A percentile compares a stretch with the other conserved stretches of the same genome.
Conservation (phyloP, 2,888 invertebrate species). For the Drosophila robusta region DNA sequence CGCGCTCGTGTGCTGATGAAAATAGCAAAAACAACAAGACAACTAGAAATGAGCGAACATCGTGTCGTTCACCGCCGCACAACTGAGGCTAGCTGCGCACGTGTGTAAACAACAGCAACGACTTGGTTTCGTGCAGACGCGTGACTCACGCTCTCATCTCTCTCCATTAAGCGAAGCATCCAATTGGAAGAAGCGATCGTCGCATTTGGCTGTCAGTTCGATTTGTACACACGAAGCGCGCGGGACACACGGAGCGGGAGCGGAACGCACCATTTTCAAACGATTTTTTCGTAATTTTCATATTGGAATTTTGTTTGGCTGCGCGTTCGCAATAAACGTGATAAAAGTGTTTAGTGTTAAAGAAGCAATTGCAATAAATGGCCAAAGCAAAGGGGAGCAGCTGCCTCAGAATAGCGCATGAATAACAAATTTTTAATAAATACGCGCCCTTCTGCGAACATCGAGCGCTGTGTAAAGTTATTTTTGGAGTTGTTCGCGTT, state of each 20-base stretch:
- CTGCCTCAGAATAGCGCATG: constrained; percentile 35
- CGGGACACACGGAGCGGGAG: constrained; percentile 29
- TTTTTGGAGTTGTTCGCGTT: constrained; percentile 57
- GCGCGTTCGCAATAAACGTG: constrained; percentile 35
- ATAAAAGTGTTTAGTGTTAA: constrained; percentile 14
- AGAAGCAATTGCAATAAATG: constrained; percentile 26
- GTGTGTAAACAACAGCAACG: background rate
- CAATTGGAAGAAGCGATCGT: constrained; percentile 53
- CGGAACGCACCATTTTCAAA: constrained; percentile 5
- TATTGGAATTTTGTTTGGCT: constrained; percentile 13
- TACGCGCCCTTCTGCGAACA: constrained; percentile 48
- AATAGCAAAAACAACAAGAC: constrained; percentile 3
- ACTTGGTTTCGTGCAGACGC: constrained; percentile 4
- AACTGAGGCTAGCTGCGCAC: background rate
- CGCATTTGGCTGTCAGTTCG: constrained; percentile 60
- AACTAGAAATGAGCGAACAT: constrained; percentile 16
- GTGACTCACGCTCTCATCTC: constrained; percentile 36
- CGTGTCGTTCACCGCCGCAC: constrained; percentile 14
- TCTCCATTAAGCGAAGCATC: constrained; percentile 37
- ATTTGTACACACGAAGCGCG: constrained; percentile 56
- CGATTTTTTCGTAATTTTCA: constrained; percentile 1
- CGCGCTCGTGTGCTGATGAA: constrained; percentile 10
- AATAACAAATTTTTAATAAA: constrained; percentile 35
- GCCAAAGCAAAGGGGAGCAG: background rate
- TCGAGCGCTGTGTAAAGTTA: constrained; percentile 47